Evolutionary conservation across 2,113 vertebrate species (phyloP).

Genomic region (Verasper variegatus): DNA sequence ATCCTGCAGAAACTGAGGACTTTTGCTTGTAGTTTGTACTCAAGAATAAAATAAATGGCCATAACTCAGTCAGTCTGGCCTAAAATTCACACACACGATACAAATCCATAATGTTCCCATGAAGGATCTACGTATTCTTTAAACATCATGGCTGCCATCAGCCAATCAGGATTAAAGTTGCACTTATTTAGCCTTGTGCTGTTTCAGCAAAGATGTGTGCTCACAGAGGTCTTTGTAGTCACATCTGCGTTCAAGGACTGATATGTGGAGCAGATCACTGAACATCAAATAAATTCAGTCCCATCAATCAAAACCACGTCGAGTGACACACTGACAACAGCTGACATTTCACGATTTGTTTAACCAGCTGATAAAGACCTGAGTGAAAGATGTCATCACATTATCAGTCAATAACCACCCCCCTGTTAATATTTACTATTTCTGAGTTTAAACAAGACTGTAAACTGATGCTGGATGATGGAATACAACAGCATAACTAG

Average conservation of each 20-base stretch:
- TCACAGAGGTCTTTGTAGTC: not conserved
- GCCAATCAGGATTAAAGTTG: not conserved
- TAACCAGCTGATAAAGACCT: not conserved
- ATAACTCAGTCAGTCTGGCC: not conserved
- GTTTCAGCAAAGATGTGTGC: not conserved
- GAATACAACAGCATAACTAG: conserved; percentile 5
- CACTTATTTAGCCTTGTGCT: not conserved
- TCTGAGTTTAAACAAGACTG: conserved; percentile 19
- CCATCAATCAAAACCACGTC: conserved; percentile 8
- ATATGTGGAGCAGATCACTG: conserved; percentile 5
- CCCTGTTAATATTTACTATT: conserved; percentile 3
- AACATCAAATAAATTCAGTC: conserved; percentile 11
- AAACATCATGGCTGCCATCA: not conserved
- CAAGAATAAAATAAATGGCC: not conserved
- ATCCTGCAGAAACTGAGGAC: not conserved
- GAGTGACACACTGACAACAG: not conserved
- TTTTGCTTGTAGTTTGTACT: not conserved
- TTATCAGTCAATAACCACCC: not conserved
- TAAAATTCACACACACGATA: not conserved
- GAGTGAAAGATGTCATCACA: conserved; percentile 5
- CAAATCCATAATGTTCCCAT: not conserved
- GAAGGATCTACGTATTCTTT: not conserved
- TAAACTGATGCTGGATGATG: conserved; percentile 29
- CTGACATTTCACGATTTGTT: conserved; percentile 19
- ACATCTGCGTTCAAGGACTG: not conserved